These are phyloP conservation scores for Holothuria glaberrima DNA, from an alignment of 35 echinoderm and acorn worm genomes.

Conservation along the genomic window DNA sequence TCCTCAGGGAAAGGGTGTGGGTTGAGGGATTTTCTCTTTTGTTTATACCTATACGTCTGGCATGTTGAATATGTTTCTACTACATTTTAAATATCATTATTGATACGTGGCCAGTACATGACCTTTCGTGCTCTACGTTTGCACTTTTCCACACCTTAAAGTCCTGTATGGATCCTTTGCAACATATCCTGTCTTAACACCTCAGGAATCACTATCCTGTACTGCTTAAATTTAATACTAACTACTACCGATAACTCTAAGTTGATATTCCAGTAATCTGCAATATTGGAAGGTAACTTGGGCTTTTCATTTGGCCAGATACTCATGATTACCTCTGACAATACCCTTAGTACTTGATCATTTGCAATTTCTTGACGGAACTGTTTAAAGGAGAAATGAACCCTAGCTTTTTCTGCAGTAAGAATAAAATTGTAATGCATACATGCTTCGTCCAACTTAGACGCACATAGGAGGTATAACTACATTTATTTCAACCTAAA, in stretches of 20 bases:
- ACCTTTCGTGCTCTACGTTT: conserved; percentile 26
- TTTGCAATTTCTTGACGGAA: conserved; percentile 19
- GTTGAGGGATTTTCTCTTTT: conserved; percentile 13
- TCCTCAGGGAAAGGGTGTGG: background rate
- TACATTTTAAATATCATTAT: conserved; percentile 32
- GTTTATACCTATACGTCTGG: conserved; percentile 23
- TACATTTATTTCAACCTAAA: too few species aligned
- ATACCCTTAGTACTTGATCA: conserved; percentile 18
- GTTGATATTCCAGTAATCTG: conserved; percentile 51
- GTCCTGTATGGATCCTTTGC: conserved; percentile 38
- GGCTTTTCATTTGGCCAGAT: conserved; percentile 55
- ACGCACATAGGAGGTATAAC: too few species aligned
- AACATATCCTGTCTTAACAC: conserved; percentile 32
- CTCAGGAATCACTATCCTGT: conserved; percentile 33
- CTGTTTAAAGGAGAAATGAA: too few species aligned
- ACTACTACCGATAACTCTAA: conserved; percentile 58
- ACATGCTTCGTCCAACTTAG: too few species aligned
- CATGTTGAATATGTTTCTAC: conserved; percentile 48
- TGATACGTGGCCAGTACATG: conserved; percentile 39
- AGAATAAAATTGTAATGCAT: too few species aligned
- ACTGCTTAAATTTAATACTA: conserved; percentile 59
- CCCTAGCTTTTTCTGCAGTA: too few species aligned
- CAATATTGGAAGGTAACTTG: conserved; percentile 16
- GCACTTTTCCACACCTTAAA: conserved; percentile 37
- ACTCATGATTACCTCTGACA: conserved; percentile 20